Conservation (phyloP, 2,888 invertebrate genomes). For the Plebejus argus region DNA sequence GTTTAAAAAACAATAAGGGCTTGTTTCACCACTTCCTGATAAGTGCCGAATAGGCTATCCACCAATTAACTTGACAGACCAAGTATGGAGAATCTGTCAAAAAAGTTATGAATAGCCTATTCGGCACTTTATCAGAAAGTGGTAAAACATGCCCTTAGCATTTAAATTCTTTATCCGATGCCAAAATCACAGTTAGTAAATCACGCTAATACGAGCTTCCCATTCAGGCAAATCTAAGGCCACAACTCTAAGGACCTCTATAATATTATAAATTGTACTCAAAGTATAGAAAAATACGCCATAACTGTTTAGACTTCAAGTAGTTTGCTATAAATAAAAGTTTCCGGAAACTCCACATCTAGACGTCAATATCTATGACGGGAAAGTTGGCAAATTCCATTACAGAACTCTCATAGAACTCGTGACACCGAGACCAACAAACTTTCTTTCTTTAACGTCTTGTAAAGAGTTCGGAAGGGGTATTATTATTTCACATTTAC, state of each 20-base stretch:
- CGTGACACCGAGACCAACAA: slow-evolving; percentile 49
- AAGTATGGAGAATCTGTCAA: too few relatives aligned
- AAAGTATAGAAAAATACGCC: slow-evolving; percentile 4
- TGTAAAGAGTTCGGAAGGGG: slow-evolving; percentile 40
- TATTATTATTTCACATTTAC: slow-evolving; percentile 40
- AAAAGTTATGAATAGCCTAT: too few relatives aligned
- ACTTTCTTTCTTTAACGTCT: slow-evolving; percentile 45
- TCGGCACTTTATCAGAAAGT: too few relatives aligned
- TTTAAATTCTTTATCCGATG: neutral
- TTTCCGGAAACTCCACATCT: slow-evolving; percentile 36
- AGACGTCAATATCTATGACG: slow-evolving; percentile 56
- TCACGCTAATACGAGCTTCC: neutral
- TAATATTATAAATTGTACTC: neutral
- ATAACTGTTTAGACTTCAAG: slow-evolving; percentile 16
- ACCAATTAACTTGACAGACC: too few relatives aligned
- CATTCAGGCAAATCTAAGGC: too few relatives aligned
- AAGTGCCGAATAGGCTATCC: too few relatives aligned
- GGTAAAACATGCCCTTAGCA: too few relatives aligned
- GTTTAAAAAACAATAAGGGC: neutral
- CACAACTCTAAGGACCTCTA: too few relatives aligned
- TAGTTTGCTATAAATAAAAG: slow-evolving; percentile 16
- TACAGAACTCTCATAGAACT: slow-evolving; percentile 49
- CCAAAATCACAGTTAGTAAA: neutral
- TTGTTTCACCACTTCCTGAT: too few relatives aligned
- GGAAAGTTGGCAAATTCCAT: slow-evolving; percentile 49